Evolutionary conservation across 1,140 invertebrate species (phyloP), one percentile per base, ranked within the genome.

Genomic region (Andricus grossulariae): DNA sequence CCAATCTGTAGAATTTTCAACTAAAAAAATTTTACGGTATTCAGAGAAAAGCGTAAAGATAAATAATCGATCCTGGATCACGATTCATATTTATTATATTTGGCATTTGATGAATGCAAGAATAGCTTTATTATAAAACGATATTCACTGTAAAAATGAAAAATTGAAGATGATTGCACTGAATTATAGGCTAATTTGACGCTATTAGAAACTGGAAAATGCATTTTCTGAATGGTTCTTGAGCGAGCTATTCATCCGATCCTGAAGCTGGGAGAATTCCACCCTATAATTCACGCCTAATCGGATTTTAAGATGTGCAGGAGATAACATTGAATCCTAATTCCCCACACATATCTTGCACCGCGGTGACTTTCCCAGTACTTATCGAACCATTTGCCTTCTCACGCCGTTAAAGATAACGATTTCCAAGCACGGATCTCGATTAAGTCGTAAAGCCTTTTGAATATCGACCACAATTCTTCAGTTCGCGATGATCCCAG

Each of bases 281-380:
- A 66, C 25, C 60, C 60, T 66, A 45, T 66, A 66, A 66, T 66
- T 66, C 60, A 66, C 60, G 39, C 60, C 60, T 66, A 66, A 66
- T 66, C 60, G 60, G 60, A 66, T 66, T 66, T 66, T 66, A 66
- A 66, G 60, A 66, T 66, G 60, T 21, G 60, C 60, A 15, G 3
- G 60, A 39, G 60, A 66, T 66, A 66, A 66, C 60, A 66, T 66
- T 66, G 60, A 66, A 45, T 66, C 60, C 60, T 66, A 66, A 66
- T 66, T 66, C 60, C 60, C 60, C 60, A 66, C 60, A 66, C 60
- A 66, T 66, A 66, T 66, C 60, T 66, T 66, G 60, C 3, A 32
- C 16, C 60, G 32, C 60, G 60, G 45, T 66, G 60, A 66, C 60
- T 66, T 66, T 66, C 32, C 60, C 60, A 66, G 60, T 66, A 66